Evolutionary conservation across 2,888 invertebrate genomes (phyloP).

Genomic region (Folsomia candida): DNA sequence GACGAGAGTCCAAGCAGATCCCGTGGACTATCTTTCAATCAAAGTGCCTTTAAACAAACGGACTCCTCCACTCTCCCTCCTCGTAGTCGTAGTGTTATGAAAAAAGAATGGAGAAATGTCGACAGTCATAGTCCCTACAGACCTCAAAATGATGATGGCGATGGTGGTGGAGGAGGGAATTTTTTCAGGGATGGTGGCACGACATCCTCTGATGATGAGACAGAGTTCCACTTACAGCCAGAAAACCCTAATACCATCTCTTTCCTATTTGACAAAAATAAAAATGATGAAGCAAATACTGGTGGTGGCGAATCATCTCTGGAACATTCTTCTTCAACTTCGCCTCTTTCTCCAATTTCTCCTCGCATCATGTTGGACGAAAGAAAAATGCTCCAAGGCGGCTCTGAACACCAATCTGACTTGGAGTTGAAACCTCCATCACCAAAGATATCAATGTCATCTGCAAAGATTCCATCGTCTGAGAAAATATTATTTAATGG

Average conservation of each 20-base stretch:
- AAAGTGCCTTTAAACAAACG: slow-evolving; percentile 12
- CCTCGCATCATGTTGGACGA: background rate
- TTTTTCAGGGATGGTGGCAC: background rate
- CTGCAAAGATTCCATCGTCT: background rate
- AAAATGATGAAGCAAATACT: background rate
- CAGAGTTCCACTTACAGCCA: slow-evolving; percentile 1
- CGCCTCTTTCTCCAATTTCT: background rate
- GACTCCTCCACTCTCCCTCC: background rate
- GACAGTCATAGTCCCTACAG: background rate
- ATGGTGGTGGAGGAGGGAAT: background rate
- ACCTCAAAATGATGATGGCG: background rate
- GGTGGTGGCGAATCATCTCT: background rate
- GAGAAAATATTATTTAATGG: background rate
- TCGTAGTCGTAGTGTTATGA: background rate
- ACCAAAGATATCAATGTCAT: background rate
- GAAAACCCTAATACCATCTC: background rate
- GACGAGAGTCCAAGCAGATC: slow-evolving; percentile 5
- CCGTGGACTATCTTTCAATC: slow-evolving; percentile 11
- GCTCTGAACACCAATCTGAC: background rate
- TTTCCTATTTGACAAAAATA: background rate
- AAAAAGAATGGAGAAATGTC: background rate
- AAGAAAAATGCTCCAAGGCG: background rate
- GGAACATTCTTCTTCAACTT: background rate
- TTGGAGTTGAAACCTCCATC: background rate
- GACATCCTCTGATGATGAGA: background rate